Conservation (phyloP, 2,888 invertebrate genomes). For the Tetranychus piercei region DNA sequence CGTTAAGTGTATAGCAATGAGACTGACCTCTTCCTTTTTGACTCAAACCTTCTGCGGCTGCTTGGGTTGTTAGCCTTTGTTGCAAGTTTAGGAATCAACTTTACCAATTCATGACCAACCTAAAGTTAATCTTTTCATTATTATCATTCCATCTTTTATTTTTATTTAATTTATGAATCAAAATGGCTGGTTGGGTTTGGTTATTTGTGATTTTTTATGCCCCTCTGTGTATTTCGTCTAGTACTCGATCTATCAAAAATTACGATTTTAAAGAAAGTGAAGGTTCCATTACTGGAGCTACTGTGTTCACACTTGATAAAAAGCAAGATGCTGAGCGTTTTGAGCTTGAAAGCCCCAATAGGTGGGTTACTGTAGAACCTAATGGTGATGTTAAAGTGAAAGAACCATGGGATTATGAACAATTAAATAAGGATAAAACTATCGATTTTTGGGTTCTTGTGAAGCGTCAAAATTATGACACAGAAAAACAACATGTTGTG, state of each 20-base stretch:
- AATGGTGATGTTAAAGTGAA: conserved; percentile 79
- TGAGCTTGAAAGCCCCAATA: conserved; percentile 78
- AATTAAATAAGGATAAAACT: conserved; percentile 76
- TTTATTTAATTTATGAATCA: neutral
- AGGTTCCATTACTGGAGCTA: conserved; percentile 66
- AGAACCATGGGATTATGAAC: conserved; percentile 93
- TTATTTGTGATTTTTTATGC: neutral
- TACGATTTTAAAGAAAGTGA: conserved; percentile 79
- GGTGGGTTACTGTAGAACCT: conserved; percentile 73
- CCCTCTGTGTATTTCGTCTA: neutral
- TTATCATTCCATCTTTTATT: neutral
- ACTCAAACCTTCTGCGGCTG: neutral
- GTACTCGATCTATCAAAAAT: conserved; percentile 60
- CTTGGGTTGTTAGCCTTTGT: neutral
- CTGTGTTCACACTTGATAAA: conserved; percentile 72
- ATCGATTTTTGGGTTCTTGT: conserved; percentile 91
- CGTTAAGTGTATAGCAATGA: too few relatives aligned
- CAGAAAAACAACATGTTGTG: conserved; percentile 77
- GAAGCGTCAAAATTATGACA: conserved; percentile 57
- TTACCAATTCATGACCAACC: neutral
- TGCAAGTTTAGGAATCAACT: neutral
- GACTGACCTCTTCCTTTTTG: too few relatives aligned
- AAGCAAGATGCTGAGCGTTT: conserved; percentile 79
- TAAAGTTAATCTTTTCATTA: neutral
- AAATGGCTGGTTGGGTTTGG: neutral